Conservation (phyloP, 1,140 invertebrate species). For the Magallana ariakensis region DNA sequence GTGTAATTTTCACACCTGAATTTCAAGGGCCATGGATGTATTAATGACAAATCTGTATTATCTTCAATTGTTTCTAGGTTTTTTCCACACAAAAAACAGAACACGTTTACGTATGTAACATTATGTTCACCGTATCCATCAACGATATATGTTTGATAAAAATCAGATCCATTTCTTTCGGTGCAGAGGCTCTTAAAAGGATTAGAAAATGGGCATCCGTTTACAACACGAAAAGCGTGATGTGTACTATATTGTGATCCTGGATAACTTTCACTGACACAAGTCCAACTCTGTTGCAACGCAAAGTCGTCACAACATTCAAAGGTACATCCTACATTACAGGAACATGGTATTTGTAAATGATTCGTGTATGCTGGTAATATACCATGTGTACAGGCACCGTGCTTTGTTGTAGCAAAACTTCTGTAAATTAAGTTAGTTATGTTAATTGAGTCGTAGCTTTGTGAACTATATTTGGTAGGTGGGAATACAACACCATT, state of each 20-base stretch:
- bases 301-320: neutral
- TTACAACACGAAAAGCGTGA: neutral
- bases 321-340: neutral
- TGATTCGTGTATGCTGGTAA: neutral
- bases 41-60: neutral
- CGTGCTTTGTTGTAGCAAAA: neutral
- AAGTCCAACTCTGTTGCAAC: neutral
- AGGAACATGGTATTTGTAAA: neutral
- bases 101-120: neutral
- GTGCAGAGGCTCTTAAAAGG: neutral
- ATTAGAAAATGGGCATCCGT: neutral
- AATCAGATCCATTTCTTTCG: neutral
- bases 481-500: neutral
- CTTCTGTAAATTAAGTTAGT: neutral
- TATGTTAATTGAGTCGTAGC: neutral
- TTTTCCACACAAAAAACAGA: neutral
- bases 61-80: neutral
- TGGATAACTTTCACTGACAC: neutral
- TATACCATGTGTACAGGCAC: neutral
- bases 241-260: neutral
- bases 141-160: neutral
- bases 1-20: neutral
- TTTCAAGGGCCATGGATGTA: neutral
- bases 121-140: neutral
- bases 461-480: neutral